These are phyloP conservation scores for Leptura quadrifasciata DNA, from an alignment of 2,888 invertebrate genomes.

Conservation along the genomic window DNA sequence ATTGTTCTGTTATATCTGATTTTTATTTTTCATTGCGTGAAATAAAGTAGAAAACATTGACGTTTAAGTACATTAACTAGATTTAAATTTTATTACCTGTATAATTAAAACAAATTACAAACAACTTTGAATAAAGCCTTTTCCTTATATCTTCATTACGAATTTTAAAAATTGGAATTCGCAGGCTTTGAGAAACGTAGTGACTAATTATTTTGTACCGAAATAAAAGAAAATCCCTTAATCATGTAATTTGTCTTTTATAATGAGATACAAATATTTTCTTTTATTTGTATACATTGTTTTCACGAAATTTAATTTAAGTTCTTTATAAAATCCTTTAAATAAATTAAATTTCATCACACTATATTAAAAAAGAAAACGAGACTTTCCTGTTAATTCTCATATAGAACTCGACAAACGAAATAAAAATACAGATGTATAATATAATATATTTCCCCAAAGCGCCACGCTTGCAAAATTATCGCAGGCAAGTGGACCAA, in stretches of 20 bases:
- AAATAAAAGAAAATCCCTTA: neutral
- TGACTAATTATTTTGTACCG: neutral
- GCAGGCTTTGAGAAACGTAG: neutral
- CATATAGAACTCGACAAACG: conserved; percentile 34
- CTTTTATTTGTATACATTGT: conserved; percentile 1
- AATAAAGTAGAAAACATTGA: too few relatives aligned
- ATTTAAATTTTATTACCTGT: too few relatives aligned
- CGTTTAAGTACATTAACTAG: too few relatives aligned
- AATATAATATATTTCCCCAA: conserved; percentile 39
- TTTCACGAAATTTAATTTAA: conserved; percentile 22
- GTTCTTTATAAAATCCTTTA: conserved; percentile 9
- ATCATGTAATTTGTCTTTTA: neutral
- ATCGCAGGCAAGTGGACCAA: conserved; percentile 29
- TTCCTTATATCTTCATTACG: too few relatives aligned
- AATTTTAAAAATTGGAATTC: neutral
- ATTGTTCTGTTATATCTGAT: too few relatives aligned
- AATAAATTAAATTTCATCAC: conserved; percentile 16
- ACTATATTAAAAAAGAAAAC: conserved; percentile 15
- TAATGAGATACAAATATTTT: conserved; percentile 2
- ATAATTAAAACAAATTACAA: too few relatives aligned
- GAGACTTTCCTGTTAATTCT: conserved; percentile 28
- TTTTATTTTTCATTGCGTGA: too few relatives aligned
- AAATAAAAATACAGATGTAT: conserved; percentile 37
- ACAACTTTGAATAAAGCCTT: too few relatives aligned
- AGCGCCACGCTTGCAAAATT: conserved; percentile 39